Evolutionary conservation across 2,888 invertebrate genomes (phyloP).

Genomic region (Sympetrum striolatum): DNA sequence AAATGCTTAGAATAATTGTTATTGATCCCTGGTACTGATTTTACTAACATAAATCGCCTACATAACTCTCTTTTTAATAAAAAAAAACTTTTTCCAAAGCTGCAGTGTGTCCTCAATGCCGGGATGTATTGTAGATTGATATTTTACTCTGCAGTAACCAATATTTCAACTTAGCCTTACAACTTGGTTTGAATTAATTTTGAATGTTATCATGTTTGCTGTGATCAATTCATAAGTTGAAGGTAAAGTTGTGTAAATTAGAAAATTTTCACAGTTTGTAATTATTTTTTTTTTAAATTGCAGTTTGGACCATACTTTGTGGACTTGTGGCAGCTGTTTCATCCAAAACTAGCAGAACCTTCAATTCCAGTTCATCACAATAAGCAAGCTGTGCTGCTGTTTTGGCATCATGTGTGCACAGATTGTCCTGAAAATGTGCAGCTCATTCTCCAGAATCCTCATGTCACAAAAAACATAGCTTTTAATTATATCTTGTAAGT

Average conservation of each 20-base stretch:
- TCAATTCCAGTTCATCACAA: constrained; percentile 95
- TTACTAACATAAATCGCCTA: too few species aligned
- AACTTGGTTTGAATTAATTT: background rate
- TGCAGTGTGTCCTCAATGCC: too few species aligned
- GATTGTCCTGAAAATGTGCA: constrained; percentile 94
- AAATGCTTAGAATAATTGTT: too few species aligned
- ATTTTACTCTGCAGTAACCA: background rate
- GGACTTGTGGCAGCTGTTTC: constrained; percentile 93
- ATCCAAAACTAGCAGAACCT: constrained; percentile 92
- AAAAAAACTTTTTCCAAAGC: too few species aligned
- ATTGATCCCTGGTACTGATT: too few species aligned
- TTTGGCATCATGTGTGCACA: constrained; percentile 92
- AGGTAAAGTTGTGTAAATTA: background rate
- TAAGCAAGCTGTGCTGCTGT: constrained; percentile 89
- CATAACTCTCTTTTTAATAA: too few species aligned
- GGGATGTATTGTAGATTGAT: background rate
- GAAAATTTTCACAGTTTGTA: too few species aligned
- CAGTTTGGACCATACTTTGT: constrained; percentile 92
- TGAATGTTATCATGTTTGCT: background rate
- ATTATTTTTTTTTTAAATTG: constrained; percentile 52
- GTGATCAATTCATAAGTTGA: background rate
- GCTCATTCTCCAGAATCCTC: constrained; percentile 83
- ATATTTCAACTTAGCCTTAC: background rate
- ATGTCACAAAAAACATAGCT: constrained; percentile 92
- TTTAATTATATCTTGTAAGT: constrained; percentile 95